Evolutionary conservation across 1,140 invertebrate genomes (phyloP).

Genomic region (Spodoptera litura): DNA sequence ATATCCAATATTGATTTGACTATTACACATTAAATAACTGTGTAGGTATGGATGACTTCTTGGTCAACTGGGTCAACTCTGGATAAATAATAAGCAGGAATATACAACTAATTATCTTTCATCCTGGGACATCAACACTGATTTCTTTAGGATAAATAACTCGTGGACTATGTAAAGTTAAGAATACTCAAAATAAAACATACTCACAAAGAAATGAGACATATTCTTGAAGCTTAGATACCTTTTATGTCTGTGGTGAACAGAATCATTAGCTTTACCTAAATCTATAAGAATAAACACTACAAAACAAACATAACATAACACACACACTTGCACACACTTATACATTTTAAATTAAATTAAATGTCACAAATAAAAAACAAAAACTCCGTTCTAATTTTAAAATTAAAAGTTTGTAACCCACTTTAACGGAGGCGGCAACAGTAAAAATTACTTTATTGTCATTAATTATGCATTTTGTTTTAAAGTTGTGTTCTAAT

Average conservation of each 20-base stretch:
- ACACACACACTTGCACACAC: slow-evolving; percentile 11
- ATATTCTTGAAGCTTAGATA: slow-evolving; percentile 67
- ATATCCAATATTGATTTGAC: too few species aligned
- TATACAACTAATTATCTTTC: too few species aligned
- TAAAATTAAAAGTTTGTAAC: background rate
- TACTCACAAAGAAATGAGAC: slow-evolving; percentile 76
- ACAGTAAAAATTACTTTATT: slow-evolving; percentile 14
- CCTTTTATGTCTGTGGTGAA: slow-evolving; percentile 16
- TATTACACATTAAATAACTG: too few species aligned
- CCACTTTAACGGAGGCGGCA: background rate
- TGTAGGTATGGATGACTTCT: too few species aligned
- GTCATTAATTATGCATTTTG: slow-evolving; percentile 2
- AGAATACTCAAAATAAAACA: background rate
- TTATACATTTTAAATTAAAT: slow-evolving; percentile 33
- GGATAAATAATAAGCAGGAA: too few species aligned
- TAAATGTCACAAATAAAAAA: background rate
- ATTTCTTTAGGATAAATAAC: too few species aligned
- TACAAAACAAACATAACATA: slow-evolving; percentile 32
- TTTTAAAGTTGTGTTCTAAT: slow-evolving; percentile 7
- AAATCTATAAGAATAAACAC: slow-evolving; percentile 30
- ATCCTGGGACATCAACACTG: too few species aligned
- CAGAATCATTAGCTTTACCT: slow-evolving; percentile 7
- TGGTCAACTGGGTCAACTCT: too few species aligned
- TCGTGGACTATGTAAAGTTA: too few species aligned
- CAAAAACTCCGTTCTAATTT: background rate